Conservation (phyloP, 2,113 vertebrate genomes). For the Phocoena phocoena region DNA sequence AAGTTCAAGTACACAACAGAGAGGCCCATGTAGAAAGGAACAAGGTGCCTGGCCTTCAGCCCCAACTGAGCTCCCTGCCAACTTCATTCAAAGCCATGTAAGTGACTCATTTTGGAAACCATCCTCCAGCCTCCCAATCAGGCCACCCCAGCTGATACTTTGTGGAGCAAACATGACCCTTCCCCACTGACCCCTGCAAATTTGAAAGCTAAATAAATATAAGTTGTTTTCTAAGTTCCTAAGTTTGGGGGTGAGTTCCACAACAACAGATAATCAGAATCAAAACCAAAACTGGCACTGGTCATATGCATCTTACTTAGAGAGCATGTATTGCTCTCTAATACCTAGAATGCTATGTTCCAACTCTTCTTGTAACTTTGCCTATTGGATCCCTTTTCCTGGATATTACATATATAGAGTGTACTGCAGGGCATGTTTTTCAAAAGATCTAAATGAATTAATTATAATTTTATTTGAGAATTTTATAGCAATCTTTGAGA, state of each 20-base stretch:
- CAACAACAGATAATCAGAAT: not conserved
- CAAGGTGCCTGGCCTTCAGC: not conserved
- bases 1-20: constrained; percentile 14
- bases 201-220: not conserved
- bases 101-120: constrained; percentile 25
- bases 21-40: not conserved
- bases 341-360: not conserved
- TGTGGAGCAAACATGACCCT: not conserved
- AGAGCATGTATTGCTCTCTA: not conserved
- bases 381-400: not conserved
- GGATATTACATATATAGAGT: not conserved
- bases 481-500: not conserved
- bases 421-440: not conserved
- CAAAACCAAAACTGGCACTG: not conserved
- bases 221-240: not conserved
- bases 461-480: not conserved
- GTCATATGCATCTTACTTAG: not conserved
- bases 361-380: not conserved
- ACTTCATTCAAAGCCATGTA: not conserved
- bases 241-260: not conserved
- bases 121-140: not conserved
- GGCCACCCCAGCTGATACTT: not conserved
- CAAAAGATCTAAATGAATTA: constrained; percentile 16
- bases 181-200: not conserved
- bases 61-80: not conserved